These are phyloP conservation scores for Xiphophorus couchianus DNA, from an alignment of 2,113 vertebrate genomes.

Conservation along the genomic window DNA sequence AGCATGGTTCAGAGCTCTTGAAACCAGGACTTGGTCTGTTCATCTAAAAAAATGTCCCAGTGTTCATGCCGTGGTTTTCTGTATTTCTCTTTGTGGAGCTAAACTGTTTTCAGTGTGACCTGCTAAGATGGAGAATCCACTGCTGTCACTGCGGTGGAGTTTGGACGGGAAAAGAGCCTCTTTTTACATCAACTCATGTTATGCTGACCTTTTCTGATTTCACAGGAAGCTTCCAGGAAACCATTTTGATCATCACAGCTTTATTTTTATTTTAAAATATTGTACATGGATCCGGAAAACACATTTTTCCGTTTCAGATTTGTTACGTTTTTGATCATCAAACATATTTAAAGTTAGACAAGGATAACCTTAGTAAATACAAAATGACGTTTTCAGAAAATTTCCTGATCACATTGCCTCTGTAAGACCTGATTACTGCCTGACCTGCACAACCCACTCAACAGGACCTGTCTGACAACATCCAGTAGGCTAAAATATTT, in stretches of 20 bases:
- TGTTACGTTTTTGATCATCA: neutral
- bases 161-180: slow-evolving; percentile 36
- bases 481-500: no score
- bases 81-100: slow-evolving; percentile 43
- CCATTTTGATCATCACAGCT: slow-evolving; percentile 21
- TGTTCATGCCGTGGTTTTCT: slow-evolving; percentile 44
- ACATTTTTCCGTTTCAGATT: neutral
- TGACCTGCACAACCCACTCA: no score
- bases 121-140: slow-evolving; percentile 17
- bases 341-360: neutral
- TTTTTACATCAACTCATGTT: slow-evolving; percentile 59
- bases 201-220: slow-evolving; percentile 66
- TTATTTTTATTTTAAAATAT: neutral
- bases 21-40: slow-evolving; percentile 36
- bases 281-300: neutral
- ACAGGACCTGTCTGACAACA: no score
- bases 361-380: no score
- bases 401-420: no score
- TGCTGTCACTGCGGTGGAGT: slow-evolving; percentile 57
- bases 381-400: no score
- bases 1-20: slow-evolving; percentile 69
- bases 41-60: slow-evolving; percentile 16
- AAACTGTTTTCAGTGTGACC: slow-evolving; percentile 36
- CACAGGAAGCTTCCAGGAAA: slow-evolving; percentile 58
- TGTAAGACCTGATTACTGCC: no score